phyloP scores from a whole-genome alignment of 2,113 vertebrate species.

The Brienomyrus brachyistius region DNA sequence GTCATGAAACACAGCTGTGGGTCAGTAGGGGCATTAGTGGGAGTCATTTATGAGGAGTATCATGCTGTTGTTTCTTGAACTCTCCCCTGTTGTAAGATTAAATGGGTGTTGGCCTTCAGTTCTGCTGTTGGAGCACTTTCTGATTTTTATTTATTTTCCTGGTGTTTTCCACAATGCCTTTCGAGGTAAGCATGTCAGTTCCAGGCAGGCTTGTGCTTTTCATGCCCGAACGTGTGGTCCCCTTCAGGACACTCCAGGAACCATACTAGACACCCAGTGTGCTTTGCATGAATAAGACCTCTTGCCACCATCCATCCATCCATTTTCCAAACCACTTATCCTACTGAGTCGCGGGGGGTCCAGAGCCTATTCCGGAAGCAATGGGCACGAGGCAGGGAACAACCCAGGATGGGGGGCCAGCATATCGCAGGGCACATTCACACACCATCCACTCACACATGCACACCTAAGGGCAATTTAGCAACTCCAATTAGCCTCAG shows the following conservation, averaged over 20 bases:
- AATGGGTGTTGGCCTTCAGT: constrained; percentile 56
- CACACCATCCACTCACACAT: no score
- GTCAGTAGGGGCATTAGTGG: constrained; percentile 29
- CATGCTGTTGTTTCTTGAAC: constrained; percentile 40
- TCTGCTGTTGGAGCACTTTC: constrained; percentile 50
- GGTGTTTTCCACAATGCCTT: constrained; percentile 33
- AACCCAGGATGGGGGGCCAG: no score
- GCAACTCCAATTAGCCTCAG: no score
- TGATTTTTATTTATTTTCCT: constrained; percentile 14
- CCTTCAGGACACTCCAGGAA: not conserved
- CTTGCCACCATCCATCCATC: not conserved
- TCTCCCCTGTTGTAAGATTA: constrained; percentile 52
- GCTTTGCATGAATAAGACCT: not conserved
- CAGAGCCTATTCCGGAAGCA: no score
- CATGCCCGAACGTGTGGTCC: not conserved
- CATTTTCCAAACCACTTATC: no score
- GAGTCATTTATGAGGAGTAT: constrained; percentile 42
- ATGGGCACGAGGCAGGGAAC: no score
- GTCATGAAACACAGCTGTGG: constrained; percentile 30
- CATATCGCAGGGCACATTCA: no score
- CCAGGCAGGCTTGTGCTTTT: constrained; percentile 7
- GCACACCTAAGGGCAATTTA: no score
- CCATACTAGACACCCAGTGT: not conserved
- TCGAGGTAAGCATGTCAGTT: constrained; percentile 34
- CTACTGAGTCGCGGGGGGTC: no score